These are phyloP conservation scores for Heliocidaris tuberculata DNA, from an alignment of 35 echinoderm and acorn worm species.

Conservation along the genomic window DNA sequence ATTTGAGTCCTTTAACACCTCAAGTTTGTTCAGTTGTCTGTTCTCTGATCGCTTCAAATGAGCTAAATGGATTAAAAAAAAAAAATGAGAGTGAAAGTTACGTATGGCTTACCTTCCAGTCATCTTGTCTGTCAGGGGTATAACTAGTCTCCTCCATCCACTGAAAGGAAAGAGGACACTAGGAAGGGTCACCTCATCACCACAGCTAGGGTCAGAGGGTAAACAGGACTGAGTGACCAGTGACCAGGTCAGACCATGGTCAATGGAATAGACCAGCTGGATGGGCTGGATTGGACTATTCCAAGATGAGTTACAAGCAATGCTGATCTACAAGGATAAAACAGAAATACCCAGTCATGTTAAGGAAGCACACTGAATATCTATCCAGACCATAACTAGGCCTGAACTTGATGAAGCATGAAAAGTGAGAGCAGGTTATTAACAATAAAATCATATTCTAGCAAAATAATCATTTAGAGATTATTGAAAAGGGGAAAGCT, in stretches of 20 bases:
- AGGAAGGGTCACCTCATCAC: slow-evolving; percentile 59
- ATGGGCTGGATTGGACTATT: slow-evolving; percentile 72
- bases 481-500: too few relatives aligned
- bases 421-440: too few relatives aligned
- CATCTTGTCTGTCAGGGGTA: slow-evolving; percentile 64
- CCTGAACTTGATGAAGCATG: too few relatives aligned
- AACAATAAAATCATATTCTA: too few relatives aligned
- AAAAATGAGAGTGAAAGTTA: too few relatives aligned
- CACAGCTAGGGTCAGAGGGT: slow-evolving; percentile 75
- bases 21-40: too few relatives aligned
- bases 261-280: slow-evolving; percentile 70
- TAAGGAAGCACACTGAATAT: not conserved
- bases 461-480: too few relatives aligned
- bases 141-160: slow-evolving; percentile 79
- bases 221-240: slow-evolving; percentile 68
- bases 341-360: too few relatives aligned
- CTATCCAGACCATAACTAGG: too few relatives aligned
- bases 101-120: slow-evolving; percentile 55
- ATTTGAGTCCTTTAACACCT: too few relatives aligned
- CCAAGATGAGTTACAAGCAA: slow-evolving; percentile 75
- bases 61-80: too few relatives aligned
- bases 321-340: slow-evolving; percentile 58
- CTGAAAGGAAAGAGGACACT: slow-evolving; percentile 56
- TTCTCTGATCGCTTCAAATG: too few relatives aligned
- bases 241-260: slow-evolving; percentile 80